Evolutionary conservation across 2,113 vertebrate species (phyloP), one percentile per base, ranked within the genome.

Genomic region (Toxotes chatareus): DNA sequence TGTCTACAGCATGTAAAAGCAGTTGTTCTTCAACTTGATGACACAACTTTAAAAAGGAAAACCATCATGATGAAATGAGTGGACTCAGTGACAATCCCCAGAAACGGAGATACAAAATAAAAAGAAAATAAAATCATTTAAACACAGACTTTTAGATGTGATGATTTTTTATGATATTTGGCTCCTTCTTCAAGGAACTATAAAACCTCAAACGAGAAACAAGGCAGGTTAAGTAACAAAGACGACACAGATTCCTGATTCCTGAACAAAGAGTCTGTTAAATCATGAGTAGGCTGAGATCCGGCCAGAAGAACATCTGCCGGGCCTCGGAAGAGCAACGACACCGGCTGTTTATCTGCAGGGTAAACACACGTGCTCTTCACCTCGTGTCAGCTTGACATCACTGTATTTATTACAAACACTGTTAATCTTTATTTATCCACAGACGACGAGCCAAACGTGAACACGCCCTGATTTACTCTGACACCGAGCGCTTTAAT

Each of bases 321-420:
- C 7, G 2, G 42, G 9, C 7, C 49, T 75, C 47, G 5, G 44
- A 49, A 19, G 21, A 53, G 21, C 57, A 60, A 32, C 4, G 38
- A 40, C 38, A 23, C 32, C 27, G n/a, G 49, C 36, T 89, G 89
- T 95, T 91, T 91, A 85, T 76, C 7, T 64, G 63, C n/a, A 38
- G 27, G 23, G 65, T 76, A 90, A 89, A 91, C 84, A 91, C 70
- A 73, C 21, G 44, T 23, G 82, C 7, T 62, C 14, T 55, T 76
- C 7, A 36, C 40, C 60, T 40, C 63, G 0, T 53, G 78, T 80
- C 42, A 7, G 31, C 57, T 12, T 79, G 55, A 79, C 59, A 63
- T 82, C 49, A 71, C 80, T 23, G 17, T 21, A 53, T 86, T 66
- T 64, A 83, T 86, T 76, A 73, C 73, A 74, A 88, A 86, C 78